phyloP scores from a whole-genome alignment of 2,113 vertebrate species.

The Hemibagrus wyckioides region DNA sequence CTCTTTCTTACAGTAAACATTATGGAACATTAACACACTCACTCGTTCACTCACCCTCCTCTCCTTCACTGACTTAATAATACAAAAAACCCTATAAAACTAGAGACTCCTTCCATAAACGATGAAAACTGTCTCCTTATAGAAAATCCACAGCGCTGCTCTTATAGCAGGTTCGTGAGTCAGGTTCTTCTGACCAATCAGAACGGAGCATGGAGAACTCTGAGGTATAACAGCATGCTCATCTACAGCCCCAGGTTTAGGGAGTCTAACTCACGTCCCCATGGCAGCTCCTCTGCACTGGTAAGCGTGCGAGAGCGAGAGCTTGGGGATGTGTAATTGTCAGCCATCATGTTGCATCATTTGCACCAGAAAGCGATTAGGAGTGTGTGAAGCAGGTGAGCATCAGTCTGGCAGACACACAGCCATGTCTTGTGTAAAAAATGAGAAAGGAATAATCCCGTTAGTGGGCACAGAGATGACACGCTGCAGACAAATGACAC shows the following conservation, averaged over 20 bases:
- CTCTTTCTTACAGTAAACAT: no score
- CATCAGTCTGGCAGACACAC: conserved; percentile 10
- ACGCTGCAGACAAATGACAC: conserved; percentile 26
- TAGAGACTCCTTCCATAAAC: neutral
- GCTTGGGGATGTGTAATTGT: conserved; percentile 16
- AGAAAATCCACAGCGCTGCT: neutral
- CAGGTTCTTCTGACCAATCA: neutral
- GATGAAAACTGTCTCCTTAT: neutral
- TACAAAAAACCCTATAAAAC: no score
- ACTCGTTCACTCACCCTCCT: no score
- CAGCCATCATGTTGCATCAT: conserved; percentile 36
- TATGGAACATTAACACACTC: no score
- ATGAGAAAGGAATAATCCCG: conserved; percentile 55
- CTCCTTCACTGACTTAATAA: no score
- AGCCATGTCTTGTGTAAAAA: conserved; percentile 16
- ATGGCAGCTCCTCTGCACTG: conserved; percentile 11
- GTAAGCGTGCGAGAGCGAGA: conserved; percentile 13
- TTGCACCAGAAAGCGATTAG: conserved; percentile 35
- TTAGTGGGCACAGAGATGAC: conserved; percentile 50
- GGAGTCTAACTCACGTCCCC: neutral
- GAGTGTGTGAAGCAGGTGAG: neutral
- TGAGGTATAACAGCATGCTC: neutral
- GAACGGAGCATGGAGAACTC: neutral
- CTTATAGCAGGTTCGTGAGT: neutral
- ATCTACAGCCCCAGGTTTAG: neutral